Base-by-base conservation (phyloP, 2,113 vertebrate genomes). In the Megaptera novaeangliae region DNA sequence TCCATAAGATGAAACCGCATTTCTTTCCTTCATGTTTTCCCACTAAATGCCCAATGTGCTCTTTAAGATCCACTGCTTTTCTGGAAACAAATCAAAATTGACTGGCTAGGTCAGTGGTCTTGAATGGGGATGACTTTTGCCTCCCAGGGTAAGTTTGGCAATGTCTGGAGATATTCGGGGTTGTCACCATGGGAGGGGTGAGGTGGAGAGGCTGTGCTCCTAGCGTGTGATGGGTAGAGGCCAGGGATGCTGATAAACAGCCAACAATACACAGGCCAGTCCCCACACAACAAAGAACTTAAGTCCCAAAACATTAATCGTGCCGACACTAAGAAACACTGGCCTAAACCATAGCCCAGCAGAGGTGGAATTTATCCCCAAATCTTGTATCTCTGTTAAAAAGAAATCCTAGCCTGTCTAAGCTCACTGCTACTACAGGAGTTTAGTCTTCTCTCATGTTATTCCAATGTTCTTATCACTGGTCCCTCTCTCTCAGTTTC, bases 61-160 rank as follows among this genome's bases (percentile, higher is more conserved):
- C 66, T 91, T 77, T 88, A 88, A 93, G 39, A 66, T 17, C n/a
- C 52, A 61, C 61, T 93, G 55, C 29, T 89, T 93, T 95, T 92
- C 61, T 80, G 46, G 57, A 89, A 96, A 96, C 61, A 12, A 74
- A 95, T 86, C 36, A 83, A 89, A 93, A 92, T 55, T 74, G 87
- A 92, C 59, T 39, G n/a, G 4, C 61, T 20, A 44, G 5, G 21
- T 87, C 61, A 89, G 6, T 11, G 21, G 18, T 80, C 90, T 69
- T 49, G 89, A 31, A 83, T 0, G 2, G 39, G 71, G 11, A 5
- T 0, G 2, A 17, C 15, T 86, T 82, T 68, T 88, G 34, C 31
- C 55, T 91, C 75, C 49, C 34, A 41, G 25, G 14, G 46, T 7
- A 93, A 66, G 68, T 11, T 11, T 15, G 72, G 34, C n/a, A 77